phyloP scores from a whole-genome alignment of 2,888 invertebrate species.

The Aphidius colemani region DNA sequence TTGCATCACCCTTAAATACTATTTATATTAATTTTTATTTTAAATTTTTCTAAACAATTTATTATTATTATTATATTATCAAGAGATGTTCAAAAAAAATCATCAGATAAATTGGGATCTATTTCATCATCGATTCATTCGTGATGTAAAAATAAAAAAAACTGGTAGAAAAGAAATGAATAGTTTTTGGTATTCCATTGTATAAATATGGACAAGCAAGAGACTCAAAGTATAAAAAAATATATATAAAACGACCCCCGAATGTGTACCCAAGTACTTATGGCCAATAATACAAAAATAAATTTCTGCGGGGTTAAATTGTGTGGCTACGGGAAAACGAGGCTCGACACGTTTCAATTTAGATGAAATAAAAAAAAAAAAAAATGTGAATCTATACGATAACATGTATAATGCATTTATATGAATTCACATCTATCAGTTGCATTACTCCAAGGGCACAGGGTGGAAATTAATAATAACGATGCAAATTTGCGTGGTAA shows the following conservation, averaged over 20 bases:
- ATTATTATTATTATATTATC: neutral
- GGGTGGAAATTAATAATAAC: no score
- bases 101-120: neutral
- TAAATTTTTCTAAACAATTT: no score
- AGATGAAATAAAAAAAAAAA: constrained; percentile 11
- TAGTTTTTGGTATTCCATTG: constrained; percentile 41
- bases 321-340: constrained; percentile 22
- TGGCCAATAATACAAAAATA: constrained; percentile 56
- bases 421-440: neutral
- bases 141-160: constrained; percentile 4
- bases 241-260: constrained; percentile 38
- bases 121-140: constrained; percentile 12
- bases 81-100: constrained; percentile 3
- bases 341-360: constrained; percentile 11
- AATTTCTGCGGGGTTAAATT: constrained; percentile 20
- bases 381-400: constrained; percentile 1
- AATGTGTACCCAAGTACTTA: constrained; percentile 58
- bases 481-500: no score
- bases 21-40: no score
- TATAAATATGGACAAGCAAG: constrained; percentile 13
- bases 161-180: constrained; percentile 9
- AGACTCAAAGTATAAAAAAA: constrained; percentile 7
- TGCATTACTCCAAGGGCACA: neutral
- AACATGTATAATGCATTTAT: neutral
- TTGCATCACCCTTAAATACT: no score